phyloP scores from a whole-genome alignment of 2,113 vertebrate genomes.

The Sceloporus undulatus region DNA sequence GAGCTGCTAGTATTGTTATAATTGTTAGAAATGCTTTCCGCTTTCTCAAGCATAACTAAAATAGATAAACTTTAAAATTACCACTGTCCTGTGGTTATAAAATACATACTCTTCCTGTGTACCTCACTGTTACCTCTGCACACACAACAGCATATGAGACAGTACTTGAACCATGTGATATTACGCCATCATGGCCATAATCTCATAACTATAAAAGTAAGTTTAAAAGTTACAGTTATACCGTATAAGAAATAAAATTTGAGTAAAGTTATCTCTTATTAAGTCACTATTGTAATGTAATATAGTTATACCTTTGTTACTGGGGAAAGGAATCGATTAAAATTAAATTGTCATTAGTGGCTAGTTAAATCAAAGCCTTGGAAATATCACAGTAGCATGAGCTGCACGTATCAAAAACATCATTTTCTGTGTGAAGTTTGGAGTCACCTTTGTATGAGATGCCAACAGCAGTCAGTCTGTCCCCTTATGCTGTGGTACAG shows the following conservation, averaged over 20 bases:
- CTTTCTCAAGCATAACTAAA: background rate
- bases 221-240: background rate
- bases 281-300: background rate
- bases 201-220: background rate
- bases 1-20: background rate
- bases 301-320: background rate
- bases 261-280: background rate
- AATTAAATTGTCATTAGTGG: background rate
- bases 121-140: background rate
- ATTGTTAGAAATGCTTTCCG: background rate
- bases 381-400: background rate
- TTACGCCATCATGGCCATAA: background rate
- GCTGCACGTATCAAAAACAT: background rate
- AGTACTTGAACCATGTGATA: background rate
- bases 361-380: background rate
- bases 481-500: constrained; percentile 2
- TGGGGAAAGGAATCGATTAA: background rate
- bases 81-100: background rate
- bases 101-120: background rate
- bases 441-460: background rate
- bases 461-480: constrained; percentile 12
- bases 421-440: background rate
- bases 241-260: background rate
- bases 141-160: background rate
- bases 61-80: background rate